These are phyloP conservation scores for Hermaeophaga mercurialis DNA, from an alignment of 2,888 invertebrate species.

Conservation along the genomic window DNA sequence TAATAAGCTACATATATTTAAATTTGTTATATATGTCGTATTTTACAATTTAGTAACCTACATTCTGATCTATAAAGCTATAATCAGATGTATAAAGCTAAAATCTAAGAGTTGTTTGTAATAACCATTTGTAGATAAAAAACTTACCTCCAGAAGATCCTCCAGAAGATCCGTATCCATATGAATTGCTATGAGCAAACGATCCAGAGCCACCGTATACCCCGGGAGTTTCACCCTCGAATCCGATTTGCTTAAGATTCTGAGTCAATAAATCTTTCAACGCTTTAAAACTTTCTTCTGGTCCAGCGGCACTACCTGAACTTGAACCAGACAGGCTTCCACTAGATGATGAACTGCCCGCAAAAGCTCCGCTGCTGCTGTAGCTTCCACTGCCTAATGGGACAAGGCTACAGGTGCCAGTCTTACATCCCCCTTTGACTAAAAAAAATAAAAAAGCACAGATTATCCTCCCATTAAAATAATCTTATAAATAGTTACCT, in stretches of 20 bases:
- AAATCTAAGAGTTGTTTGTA: background rate
- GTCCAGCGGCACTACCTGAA: slow-evolving; percentile 9
- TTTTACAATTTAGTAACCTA: background rate
- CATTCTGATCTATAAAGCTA: background rate
- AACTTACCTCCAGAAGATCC: slow-evolving; percentile 23
- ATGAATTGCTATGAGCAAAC: slow-evolving; percentile 19
- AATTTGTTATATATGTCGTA: background rate
- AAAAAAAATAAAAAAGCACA: background rate
- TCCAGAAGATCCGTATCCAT: slow-evolving; percentile 1
- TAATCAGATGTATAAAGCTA: background rate
- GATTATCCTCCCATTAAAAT: too few species aligned
- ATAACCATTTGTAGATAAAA: too few species aligned
- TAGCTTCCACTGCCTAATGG: background rate
- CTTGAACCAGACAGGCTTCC: slow-evolving; percentile 7
- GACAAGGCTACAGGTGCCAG: slow-evolving; percentile 6
- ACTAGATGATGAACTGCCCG: slow-evolving; percentile 18
- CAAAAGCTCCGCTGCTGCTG: slow-evolving; percentile 19
- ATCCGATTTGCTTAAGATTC: background rate
- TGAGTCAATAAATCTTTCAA: slow-evolving; percentile 13
- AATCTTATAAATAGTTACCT: slow-evolving; percentile 11
- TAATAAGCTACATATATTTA: background rate
- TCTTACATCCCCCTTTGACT: slow-evolving; percentile 20
- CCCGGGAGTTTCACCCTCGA: slow-evolving; percentile 20
- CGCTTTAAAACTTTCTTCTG: slow-evolving; percentile 1
- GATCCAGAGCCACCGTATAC: slow-evolving; percentile 26